Conservation (phyloP, 2,797 vertebrate species). For the Simalia tracyae region DNA sequence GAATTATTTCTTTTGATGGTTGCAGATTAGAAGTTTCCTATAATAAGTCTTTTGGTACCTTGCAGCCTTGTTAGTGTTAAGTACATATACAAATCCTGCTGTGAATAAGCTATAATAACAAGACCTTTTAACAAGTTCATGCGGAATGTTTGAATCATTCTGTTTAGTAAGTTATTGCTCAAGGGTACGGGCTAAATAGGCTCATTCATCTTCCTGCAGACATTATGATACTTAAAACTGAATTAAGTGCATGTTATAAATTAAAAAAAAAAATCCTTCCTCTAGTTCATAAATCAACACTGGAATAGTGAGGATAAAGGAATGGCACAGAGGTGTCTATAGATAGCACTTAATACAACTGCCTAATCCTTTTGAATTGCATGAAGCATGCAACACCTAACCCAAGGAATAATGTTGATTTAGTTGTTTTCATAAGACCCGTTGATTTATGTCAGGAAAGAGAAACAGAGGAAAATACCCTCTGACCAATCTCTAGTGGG, state of each 20-base stretch:
- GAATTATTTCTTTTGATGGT: constrained; percentile 34
- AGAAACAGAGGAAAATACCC: constrained; percentile 8
- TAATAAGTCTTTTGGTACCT: constrained; percentile 35
- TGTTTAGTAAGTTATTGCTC: constrained; percentile 70
- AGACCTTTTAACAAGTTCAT: constrained; percentile 57
- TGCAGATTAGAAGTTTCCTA: constrained; percentile 49
- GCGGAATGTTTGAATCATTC: constrained; percentile 71
- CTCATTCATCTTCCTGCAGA: constrained; percentile 64
- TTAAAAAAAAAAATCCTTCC: constrained; percentile 62
- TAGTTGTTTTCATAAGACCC: not conserved
- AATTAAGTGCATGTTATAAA: constrained; percentile 56
- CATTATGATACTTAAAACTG: constrained; percentile 63
- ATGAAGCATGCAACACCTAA: constrained; percentile 20
- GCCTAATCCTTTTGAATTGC: constrained; percentile 52
- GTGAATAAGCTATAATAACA: constrained; percentile 61
- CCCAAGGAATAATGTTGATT: not conserved
- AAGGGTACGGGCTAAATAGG: constrained; percentile 64
- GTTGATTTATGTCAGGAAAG: constrained; percentile 25
- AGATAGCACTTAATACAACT: constrained; percentile 30
- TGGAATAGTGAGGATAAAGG: constrained; percentile 59
- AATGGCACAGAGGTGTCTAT: constrained; percentile 41
- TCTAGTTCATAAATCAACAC: constrained; percentile 65
- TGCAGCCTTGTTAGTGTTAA: constrained; percentile 39
- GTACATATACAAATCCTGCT: constrained; percentile 53
- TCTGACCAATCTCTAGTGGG: constrained; percentile 12